phyloP scores from a whole-genome alignment of 2,113 vertebrate species.

The Myrmecophaga tridactyla region DNA sequence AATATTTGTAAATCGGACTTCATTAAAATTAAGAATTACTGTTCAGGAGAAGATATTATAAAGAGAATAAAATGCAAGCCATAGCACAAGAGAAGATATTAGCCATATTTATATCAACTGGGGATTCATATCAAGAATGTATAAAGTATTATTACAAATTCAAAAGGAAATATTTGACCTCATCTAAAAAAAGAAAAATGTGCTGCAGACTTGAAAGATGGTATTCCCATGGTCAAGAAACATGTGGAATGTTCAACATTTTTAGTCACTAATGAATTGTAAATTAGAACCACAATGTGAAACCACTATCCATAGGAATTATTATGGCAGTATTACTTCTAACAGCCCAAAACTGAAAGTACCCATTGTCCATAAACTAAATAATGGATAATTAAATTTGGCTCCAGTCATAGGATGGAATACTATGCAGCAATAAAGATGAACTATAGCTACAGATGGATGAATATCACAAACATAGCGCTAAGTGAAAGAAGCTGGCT shows the following conservation, averaged over 20 bases:
- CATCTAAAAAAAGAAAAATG: background rate
- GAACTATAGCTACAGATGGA: background rate
- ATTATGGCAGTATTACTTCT: background rate
- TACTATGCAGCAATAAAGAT: background rate
- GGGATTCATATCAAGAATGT: background rate
- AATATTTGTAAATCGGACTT: background rate
- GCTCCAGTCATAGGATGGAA: background rate
- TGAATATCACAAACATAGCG: background rate
- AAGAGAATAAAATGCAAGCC: background rate
- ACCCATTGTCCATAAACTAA: background rate
- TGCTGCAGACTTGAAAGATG: background rate
- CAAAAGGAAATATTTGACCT: background rate
- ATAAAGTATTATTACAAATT: background rate
- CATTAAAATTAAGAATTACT: slow-evolving; percentile 17
- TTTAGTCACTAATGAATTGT: background rate
- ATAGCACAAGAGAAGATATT: background rate
- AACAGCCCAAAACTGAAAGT: background rate
- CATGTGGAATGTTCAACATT: background rate
- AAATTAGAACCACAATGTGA: background rate
- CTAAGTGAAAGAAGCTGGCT: background rate
- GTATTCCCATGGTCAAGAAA: background rate
- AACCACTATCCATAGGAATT: background rate
- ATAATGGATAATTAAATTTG: background rate
- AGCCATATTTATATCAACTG: background rate
- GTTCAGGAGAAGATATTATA: background rate